Evolutionary conservation across 1,140 invertebrate genomes (phyloP).

Genomic region (Artemia franciscana): DNA sequence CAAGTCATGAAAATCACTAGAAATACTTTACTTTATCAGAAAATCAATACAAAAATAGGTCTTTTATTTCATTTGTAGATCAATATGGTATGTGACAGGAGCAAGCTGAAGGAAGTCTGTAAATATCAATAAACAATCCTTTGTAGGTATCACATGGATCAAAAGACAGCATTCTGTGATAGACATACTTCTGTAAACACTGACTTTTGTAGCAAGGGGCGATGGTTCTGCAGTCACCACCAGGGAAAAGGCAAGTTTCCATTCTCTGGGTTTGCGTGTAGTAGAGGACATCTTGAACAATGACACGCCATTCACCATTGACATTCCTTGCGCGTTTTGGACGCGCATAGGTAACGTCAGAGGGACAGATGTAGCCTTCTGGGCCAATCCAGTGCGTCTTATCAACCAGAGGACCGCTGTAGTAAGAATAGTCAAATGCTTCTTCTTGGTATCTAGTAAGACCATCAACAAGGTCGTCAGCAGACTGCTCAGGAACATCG

Average conservation of each 20-base stretch:
- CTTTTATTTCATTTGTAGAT: not conserved
- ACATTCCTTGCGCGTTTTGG: conserved; percentile 13
- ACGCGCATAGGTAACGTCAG: conserved; percentile 10
- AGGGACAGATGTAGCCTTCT: conserved; percentile 13
- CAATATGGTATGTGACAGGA: conserved; percentile 11
- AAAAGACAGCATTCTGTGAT: conserved; percentile 13
- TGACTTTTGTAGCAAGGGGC: conserved; percentile 13
- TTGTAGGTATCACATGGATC: conserved; percentile 13
- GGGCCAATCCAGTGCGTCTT: conserved; percentile 9
- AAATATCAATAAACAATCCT: conserved; percentile 14
- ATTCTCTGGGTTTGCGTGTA: conserved; percentile 14
- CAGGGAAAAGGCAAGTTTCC: conserved; percentile 12
- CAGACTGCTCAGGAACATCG: conserved; percentile 15
- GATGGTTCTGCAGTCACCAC: conserved; percentile 11
- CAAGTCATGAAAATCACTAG: too few relatives aligned
- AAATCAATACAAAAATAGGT: not conserved
- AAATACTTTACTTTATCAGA: not conserved
- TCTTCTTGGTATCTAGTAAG: conserved; percentile 13
- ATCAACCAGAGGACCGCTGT: conserved; percentile 10
- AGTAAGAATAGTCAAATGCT: conserved; percentile 14
- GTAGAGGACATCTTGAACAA: conserved; percentile 10
- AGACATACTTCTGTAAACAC: conserved; percentile 14
- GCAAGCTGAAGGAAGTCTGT: conserved; percentile 14
- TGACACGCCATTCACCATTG: conserved; percentile 14
- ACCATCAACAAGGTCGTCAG: conserved; percentile 14